phyloP scores from a whole-genome alignment of 2,888 invertebrate species.

The Panopea generosa region DNA sequence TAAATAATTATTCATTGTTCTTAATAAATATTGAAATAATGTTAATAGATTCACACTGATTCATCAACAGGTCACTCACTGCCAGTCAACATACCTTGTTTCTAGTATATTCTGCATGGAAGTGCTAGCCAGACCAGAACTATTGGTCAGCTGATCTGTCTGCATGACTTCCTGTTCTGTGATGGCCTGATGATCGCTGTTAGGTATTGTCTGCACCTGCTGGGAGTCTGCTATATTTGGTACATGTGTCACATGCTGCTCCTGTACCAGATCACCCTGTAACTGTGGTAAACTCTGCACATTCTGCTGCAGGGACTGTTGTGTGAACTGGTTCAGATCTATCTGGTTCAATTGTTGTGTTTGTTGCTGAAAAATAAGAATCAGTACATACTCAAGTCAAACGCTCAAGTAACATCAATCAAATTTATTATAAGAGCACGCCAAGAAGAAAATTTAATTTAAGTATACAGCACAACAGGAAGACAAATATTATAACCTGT shows the following conservation, averaged over 20 bases:
- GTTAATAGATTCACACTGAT: no score
- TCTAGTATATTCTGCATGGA: slow-evolving; percentile 77
- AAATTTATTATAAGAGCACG: no score
- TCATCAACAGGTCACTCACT: no score
- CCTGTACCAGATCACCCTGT: neutral
- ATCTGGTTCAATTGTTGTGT: slow-evolving; percentile 38
- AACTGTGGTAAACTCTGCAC: slow-evolving; percentile 2
- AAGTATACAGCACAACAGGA: no score
- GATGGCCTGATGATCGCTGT: slow-evolving; percentile 18
- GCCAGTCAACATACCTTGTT: slow-evolving; percentile 69
- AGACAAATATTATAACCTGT: no score
- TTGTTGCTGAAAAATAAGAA: slow-evolving; percentile 5
- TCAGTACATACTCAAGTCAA: no score
- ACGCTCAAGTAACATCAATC: no score
- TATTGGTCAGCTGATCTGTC: slow-evolving; percentile 11
- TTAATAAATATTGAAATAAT: no score
- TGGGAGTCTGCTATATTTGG: slow-evolving; percentile 11
- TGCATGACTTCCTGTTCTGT: neutral
- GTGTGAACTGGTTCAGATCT: slow-evolving; percentile 39
- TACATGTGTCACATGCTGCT: neutral
- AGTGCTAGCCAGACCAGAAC: slow-evolving; percentile 61
- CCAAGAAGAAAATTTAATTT: no score
- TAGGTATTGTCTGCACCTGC: slow-evolving; percentile 18
- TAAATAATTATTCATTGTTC: no score
- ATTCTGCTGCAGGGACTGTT: slow-evolving; percentile 19